Evolutionary conservation across 2,888 invertebrate genomes (phyloP), one percentile per base, ranked within the genome.

Genomic region (Eretmocerus hayati): DNA sequence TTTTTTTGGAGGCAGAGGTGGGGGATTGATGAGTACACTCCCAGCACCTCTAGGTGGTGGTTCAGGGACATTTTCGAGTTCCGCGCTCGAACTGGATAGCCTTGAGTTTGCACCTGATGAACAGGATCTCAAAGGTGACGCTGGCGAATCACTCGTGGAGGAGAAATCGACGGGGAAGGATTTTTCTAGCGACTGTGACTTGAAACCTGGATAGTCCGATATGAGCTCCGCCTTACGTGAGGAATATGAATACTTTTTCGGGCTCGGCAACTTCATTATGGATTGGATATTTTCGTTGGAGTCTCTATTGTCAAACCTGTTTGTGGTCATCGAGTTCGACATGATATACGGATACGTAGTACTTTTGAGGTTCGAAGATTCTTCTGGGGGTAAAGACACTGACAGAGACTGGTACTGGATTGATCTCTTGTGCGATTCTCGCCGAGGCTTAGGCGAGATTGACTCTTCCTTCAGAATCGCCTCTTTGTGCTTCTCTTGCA

Each of bases 1-100:
- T 56, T 84, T 84, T 63, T 85, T 85, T 13, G 86, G 86, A 18
- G 85, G 78, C 65, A 86, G 71, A 3, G 86, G 86, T 2, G 85
- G 85, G 3, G 86, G 86, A 62, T 84, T 83, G 5, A 80, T 77
- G 42, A 80, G 73, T 42, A 71, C 77, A 67, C 79, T 80, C 15
- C 80, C 76, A 0, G 78, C 76, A 5, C 84, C 79, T 6, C 86
- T 76, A 2, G 87, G 87, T 1, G 87, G 87, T 15, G 81, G 81
- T 60, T 72, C 85, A 58, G 72, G 87, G 62, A 79, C 78, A 48
- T 66, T 64, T 42, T 73, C 72, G 46, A 71, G 54, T 51, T 73
- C 73, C 5, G 62, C 62, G 23, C 69, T 72, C 5, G 72, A 71
- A 41, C 59, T 70, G 9, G 70, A 69, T 15, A 66, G 49, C 35